Conservation (phyloP, 2,113 vertebrate genomes). For the Gnathonemus echidnorhynchus region DNA sequence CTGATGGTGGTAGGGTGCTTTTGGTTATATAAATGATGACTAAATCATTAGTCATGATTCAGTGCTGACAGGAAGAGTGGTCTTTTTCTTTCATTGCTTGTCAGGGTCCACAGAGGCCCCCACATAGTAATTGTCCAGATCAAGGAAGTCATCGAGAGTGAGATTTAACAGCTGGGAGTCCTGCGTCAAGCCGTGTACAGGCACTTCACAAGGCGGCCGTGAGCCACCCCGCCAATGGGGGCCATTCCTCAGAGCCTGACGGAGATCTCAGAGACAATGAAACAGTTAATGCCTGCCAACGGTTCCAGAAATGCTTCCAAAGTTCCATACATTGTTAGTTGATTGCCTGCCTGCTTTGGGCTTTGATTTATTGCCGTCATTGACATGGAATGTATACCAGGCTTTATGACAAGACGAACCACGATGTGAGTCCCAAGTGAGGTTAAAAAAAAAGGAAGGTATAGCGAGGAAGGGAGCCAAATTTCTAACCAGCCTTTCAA, state of each 20-base stretch:
- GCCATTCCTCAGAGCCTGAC: background rate
- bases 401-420: background rate
- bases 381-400: background rate
- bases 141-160: conserved; percentile 36
- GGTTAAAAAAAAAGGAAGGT: background rate
- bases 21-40: background rate
- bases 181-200: background rate
- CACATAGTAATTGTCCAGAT: conserved; percentile 42
- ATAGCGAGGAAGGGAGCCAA: background rate
- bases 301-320: background rate
- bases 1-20: background rate
- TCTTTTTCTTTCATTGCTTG: conserved; percentile 43
- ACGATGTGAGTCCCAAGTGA: background rate
- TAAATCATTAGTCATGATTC: background rate
- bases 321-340: background rate
- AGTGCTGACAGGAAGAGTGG: conserved; percentile 7
- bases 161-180: conserved; percentile 40
- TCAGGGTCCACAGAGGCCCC: conserved; percentile 38
- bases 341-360: background rate
- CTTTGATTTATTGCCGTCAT: background rate
- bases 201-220: too few relatives aligned
- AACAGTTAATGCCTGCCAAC: background rate
- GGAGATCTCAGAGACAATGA: background rate
- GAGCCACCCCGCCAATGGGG: background rate
- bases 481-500: background rate